A percentile compares a stretch with the other conserved stretches of the same genome.
Evolutionary conservation across 2,797 vertebrate genomes (phyloP).

Genomic region (Falco biarmicus): DNA sequence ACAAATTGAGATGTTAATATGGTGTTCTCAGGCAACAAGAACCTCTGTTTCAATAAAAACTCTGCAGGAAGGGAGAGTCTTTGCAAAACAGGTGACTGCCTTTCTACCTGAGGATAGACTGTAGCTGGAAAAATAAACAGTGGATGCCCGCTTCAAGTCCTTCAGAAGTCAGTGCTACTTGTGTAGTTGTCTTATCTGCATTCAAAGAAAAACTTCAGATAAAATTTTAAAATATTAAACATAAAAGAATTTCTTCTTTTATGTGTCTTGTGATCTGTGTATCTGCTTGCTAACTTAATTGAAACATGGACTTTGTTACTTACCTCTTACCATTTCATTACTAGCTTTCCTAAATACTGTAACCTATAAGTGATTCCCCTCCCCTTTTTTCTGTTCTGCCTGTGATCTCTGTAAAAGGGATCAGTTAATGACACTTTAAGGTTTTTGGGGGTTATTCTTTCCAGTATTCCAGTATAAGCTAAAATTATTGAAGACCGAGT

Average conservation of each 20-base stretch:
- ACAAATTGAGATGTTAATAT: not conserved
- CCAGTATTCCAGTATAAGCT: not conserved
- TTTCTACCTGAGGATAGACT: not conserved
- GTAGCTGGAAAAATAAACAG: not conserved
- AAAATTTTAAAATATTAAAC: not conserved
- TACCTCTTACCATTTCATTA: not conserved
- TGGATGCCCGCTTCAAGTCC: not conserved
- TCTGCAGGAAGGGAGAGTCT: not conserved
- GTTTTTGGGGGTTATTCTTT: not conserved
- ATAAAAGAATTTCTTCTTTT: not conserved
- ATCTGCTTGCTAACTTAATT: not conserved
- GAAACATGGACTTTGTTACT: not conserved
- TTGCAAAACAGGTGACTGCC: not conserved
- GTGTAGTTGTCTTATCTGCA: not conserved
- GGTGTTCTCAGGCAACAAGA: not conserved
- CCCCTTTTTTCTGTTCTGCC: rapidly evolving
- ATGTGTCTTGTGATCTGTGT: not conserved
- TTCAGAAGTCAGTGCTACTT: not conserved
- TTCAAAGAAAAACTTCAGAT: not conserved
- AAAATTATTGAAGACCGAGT: not conserved
- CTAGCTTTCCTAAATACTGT: not conserved
- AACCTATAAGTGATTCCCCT: not conserved
- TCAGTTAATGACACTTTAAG: not conserved
- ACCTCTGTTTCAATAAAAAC: not conserved
- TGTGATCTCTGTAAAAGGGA: not conserved